Evolutionary conservation across 1,140 invertebrate genomes (phyloP).

Genomic region (Caerostris darwini): DNA sequence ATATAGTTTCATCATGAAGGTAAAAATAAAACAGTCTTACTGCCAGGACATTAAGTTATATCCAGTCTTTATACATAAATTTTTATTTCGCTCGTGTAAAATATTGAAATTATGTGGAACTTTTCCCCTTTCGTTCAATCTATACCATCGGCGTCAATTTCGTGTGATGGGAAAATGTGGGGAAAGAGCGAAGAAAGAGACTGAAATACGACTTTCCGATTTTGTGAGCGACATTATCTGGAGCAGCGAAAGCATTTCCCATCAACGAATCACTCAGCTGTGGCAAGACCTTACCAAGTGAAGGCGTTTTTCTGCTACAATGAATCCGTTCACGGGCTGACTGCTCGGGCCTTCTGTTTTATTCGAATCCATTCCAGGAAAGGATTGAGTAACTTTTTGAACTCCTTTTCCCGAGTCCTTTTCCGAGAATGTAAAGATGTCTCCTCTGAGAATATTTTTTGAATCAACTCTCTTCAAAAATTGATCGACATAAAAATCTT

Average conservation of each 20-base stretch:
- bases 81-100: too few species aligned
- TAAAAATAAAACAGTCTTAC: too few species aligned
- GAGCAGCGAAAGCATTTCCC: neutral
- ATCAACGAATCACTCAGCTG: neutral
- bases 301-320: neutral
- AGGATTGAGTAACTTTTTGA: neutral
- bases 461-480: neutral
- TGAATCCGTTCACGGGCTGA: neutral
- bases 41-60: too few species aligned
- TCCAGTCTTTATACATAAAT: too few species aligned
- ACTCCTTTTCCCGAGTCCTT: neutral
- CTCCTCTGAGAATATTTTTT: neutral
- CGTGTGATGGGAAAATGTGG: too few species aligned
- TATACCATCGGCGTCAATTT: too few species aligned
- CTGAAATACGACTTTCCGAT: neutral
- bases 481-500: neutral
- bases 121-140: too few species aligned
- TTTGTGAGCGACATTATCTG: neutral
- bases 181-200: too few species aligned
- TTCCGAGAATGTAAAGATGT: neutral
- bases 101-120: too few species aligned
- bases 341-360: neutral
- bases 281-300: neutral
- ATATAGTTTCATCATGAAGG: too few species aligned
- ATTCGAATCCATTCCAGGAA: neutral